These are phyloP conservation scores for Acrocera orbiculus DNA, from an alignment of 2,888 invertebrate species.

Conservation along the genomic window DNA sequence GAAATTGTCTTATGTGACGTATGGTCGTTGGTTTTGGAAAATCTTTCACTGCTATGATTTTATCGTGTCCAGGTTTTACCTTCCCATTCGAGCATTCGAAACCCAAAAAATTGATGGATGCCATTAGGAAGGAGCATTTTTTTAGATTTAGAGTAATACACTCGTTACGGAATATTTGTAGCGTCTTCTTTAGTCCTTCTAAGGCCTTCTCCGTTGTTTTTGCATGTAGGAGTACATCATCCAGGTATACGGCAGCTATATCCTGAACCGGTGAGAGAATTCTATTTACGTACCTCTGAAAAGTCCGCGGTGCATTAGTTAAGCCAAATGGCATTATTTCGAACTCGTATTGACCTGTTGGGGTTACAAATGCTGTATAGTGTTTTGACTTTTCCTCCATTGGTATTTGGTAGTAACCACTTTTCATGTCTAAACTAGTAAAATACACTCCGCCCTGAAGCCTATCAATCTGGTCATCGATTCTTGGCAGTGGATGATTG, in stretches of 20 bases:
- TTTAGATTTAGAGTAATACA: slow-evolving; percentile 6
- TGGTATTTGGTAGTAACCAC: background rate
- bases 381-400: background rate
- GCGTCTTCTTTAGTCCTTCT: background rate
- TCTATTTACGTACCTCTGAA: background rate
- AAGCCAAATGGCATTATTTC: background rate
- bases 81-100: slow-evolving; percentile 13
- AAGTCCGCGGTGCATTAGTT: slow-evolving; percentile 1
- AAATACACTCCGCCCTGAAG: background rate
- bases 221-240: slow-evolving; percentile 16
- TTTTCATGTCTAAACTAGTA: background rate
- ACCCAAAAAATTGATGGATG: slow-evolving; percentile 14
- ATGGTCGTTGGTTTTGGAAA: slow-evolving; percentile 12
- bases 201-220: slow-evolving; percentile 10
- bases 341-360: slow-evolving; percentile 1
- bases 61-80: slow-evolving; percentile 14
- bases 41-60: slow-evolving; percentile 14
- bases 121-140: slow-evolving; percentile 13
- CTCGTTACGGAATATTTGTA: slow-evolving; percentile 3
- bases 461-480: slow-evolving; percentile 1
- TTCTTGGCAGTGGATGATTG: slow-evolving; percentile 1
- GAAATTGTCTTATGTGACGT: slow-evolving; percentile 15
- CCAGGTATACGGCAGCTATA: slow-evolving; percentile 13
- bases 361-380: background rate
- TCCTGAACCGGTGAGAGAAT: background rate